phyloP scores from a whole-genome alignment of 2,113 vertebrate genomes.

The Phoxinus phoxinus region DNA sequence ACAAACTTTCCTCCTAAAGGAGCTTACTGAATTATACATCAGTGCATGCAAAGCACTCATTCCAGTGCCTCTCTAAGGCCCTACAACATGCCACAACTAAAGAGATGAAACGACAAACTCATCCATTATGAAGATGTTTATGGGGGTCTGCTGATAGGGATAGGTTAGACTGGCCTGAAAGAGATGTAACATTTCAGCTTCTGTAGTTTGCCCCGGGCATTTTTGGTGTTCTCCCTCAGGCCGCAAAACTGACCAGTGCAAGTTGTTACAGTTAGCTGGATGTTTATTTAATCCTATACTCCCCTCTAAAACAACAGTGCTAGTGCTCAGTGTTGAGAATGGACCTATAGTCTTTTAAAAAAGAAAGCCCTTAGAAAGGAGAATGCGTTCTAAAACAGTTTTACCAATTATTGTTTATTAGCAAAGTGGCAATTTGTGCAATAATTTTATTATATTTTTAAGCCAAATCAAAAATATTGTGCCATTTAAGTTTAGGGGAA shows the following conservation, averaged over 20 bases:
- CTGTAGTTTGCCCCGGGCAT: constrained; percentile 39
- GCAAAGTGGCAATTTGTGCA: background rate
- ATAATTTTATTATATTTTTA: constrained; percentile 1
- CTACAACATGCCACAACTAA: constrained; percentile 50
- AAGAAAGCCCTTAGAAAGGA: background rate
- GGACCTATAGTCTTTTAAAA: background rate
- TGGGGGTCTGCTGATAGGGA: constrained; percentile 50
- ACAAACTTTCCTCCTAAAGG: constrained; percentile 54
- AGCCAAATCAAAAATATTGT: background rate
- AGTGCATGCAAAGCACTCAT: constrained; percentile 59
- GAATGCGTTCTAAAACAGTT: background rate
- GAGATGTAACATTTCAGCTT: constrained; percentile 20
- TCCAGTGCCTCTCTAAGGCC: constrained; percentile 61
- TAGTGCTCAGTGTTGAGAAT: background rate
- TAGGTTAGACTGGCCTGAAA: constrained; percentile 36
- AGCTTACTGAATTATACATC: constrained; percentile 74
- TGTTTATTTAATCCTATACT: background rate
- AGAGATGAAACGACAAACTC: constrained; percentile 57
- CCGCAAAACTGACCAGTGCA: constrained; percentile 10
- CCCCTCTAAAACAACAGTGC: background rate
- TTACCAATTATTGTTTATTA: constrained; percentile 6
- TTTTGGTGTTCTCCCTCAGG: constrained; percentile 47
- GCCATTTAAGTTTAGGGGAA: background rate
- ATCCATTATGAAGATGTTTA: constrained; percentile 72
- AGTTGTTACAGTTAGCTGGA: constrained; percentile 9